Conservation (phyloP, 2,113 vertebrate genomes). For the Columba livia region DNA sequence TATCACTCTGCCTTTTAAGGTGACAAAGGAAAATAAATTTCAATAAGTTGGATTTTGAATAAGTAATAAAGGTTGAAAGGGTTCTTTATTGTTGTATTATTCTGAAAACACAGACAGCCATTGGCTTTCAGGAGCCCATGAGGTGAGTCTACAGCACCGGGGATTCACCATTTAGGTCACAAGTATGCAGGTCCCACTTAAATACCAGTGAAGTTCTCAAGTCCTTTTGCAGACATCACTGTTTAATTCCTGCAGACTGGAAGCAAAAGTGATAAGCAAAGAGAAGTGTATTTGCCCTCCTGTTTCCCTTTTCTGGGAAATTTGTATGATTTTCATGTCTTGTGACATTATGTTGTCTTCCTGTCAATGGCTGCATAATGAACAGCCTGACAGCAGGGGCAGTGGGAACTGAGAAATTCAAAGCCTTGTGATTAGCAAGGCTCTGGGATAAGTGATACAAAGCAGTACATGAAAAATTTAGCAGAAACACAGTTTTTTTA, state of each 20-base stretch:
- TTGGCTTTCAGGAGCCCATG: background rate
- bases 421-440: background rate
- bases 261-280: background rate
- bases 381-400: background rate
- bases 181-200: background rate
- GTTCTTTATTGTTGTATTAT: background rate
- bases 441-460: background rate
- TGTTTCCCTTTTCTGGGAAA: background rate
- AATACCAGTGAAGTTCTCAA: background rate
- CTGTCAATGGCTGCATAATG: background rate
- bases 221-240: background rate
- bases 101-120: background rate
- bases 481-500: background rate
- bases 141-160: background rate
- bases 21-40: background rate
- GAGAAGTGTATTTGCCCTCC: background rate
- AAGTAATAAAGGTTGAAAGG: background rate
- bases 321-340: background rate
- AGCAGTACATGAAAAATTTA: background rate
- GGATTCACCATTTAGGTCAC: background rate
- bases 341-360: background rate
- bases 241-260: background rate
- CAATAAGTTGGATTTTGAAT: background rate
- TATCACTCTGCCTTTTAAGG: background rate
- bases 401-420: background rate